phyloP scores from a whole-genome alignment of 2,888 invertebrate species.

The Cataglyphis livida region DNA sequence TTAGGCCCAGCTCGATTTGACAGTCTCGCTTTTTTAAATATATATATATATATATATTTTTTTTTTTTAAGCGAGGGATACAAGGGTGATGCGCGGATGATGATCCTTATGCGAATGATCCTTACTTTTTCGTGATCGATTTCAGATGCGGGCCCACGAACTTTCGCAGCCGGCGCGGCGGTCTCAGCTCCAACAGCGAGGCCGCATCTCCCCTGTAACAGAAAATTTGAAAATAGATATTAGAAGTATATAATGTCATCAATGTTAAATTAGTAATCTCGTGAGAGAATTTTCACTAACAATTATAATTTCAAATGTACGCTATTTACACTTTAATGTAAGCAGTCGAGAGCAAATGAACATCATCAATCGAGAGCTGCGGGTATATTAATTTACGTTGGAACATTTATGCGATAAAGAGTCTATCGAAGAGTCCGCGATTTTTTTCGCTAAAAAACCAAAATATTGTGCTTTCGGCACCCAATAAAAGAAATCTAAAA shows the following conservation, averaged over 20 bases:
- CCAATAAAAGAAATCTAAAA: not conserved
- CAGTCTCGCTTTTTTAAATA: conserved; percentile 15
- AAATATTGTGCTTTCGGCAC: not conserved
- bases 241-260: not conserved
- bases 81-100: conserved; percentile 71
- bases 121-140: conserved; percentile 83
- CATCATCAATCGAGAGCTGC: not conserved
- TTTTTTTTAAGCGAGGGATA: conserved; percentile 51
- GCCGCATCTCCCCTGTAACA: conserved; percentile 82
- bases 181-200: conserved; percentile 81
- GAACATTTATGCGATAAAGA: not conserved
- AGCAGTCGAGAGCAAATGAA: not conserved
- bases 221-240: not conserved
- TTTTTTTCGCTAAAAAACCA: not conserved
- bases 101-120: conserved; percentile 69
- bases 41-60: not conserved
- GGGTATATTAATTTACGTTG: not conserved
- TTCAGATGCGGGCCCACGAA: conserved; percentile 75
- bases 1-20: conserved; percentile 28
- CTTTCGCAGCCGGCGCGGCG: conserved; percentile 80
- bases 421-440: not conserved
- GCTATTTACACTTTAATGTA: not conserved
- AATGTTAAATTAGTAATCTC: not conserved
- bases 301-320: not conserved
- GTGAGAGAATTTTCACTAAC: not conserved